Evolutionary conservation across 2,113 vertebrate genomes (phyloP), one percentile per base, ranked within the genome.

Genomic region (Thomomys bottae): DNA sequence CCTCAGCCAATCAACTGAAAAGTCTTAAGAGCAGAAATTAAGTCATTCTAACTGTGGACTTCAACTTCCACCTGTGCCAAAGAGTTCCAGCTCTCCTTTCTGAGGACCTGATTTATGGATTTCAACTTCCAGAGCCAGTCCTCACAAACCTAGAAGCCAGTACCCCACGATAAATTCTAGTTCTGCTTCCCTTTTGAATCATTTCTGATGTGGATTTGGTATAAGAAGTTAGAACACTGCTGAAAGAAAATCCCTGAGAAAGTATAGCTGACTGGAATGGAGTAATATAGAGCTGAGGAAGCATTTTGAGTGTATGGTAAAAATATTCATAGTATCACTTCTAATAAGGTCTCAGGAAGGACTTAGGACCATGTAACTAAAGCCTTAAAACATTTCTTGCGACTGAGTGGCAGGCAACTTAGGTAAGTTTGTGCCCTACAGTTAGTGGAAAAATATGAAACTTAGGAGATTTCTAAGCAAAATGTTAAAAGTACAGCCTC

Each of bases 381-480:
- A 68, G 57, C 73, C 11, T 28, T 18, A 90, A 86, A 18, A 5
- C 2, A 21, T 36, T 54, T 57, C 4, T 70, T 30, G 12, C 21
- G 34, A 79, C 2, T 34, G 0, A 42, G 34, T 5, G 3, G 40
- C 26, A 64, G 36, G 72, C 76, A 64, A n/a, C 5, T 32, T 70
- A 23, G 17, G 32, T 83, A 30, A 72, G 54, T 40, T 40, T 80
- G 28, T 34, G 18, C 28, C 34, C 24, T 64, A 24, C 0, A 81
- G 23, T 77, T 24, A 59, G 20, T 68, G 34, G 59, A 87, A 63
- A 32, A 82, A 71, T 8, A 40, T 34, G 30, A 32, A 32, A 61
- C 45, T 79, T 68, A 45, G 38, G 68, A 78, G 17, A 80, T 40
- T 88, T 71, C 45, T 17, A 87, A 89, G 72, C 42, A 63, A 84